Base-by-base conservation (phyloP, 1,140 invertebrate genomes). In the Drosophila guanche region DNA sequence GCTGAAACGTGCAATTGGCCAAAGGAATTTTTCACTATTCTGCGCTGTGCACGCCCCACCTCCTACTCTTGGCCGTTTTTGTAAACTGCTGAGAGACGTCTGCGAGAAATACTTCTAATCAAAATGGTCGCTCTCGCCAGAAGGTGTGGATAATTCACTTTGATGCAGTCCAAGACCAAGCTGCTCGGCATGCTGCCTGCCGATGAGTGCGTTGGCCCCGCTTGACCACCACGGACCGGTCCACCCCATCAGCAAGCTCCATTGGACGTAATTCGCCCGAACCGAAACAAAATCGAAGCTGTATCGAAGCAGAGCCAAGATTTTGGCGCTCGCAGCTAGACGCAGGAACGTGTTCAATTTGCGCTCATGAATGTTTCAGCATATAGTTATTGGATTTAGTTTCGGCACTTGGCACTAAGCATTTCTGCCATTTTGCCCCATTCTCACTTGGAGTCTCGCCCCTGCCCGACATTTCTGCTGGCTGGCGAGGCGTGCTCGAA, bases 301-400 rank as follows among this genome's bases (percentile, higher is more conserved):
- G 22, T 40, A 57, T 10, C 60, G 52, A 56, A 66, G 20, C 50
- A 25, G 61, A 66, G 62, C 55, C 53, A 66, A 48, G 65, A 86
- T 22, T 50, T 72, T 48, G 57, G 72, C 51, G 53, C 57, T 33
- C 56, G 42, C 10, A 70, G 27, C 59, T 48, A 66, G 73, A 62
- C 59, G 62, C 65, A 61, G 52, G 43, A 76, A 88, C 83, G 83
- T 88, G 83, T 84, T 89, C 83, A 88, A 88, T 88, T 88, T 88
- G 79, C 66, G 79, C 84, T 88, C 83, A 88, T 88, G 79, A 88
- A 88, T 88, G 84, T 89, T 88, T 88, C 79, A 88, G 75, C 75
- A 78, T 78, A 67, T 78, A 81, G 81, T 86, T 88, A 86, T 86
- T 86, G 78, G 81, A 88, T 88, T 86, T 86, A 88, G 73, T 88